Base-by-base conservation (phyloP, 2,888 invertebrate genomes). In the Troides oblongomaculatus region DNA sequence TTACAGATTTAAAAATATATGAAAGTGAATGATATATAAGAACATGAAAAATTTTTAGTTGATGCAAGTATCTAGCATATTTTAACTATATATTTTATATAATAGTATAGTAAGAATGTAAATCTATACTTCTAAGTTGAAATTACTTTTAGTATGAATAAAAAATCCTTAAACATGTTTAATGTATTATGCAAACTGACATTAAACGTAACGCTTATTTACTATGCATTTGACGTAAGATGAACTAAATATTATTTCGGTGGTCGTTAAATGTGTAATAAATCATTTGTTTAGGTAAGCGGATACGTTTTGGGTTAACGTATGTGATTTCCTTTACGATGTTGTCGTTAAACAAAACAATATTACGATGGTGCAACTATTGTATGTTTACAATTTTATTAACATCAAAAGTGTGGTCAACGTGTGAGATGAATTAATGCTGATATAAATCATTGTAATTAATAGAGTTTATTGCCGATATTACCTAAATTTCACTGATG, bases 181-280 rank as follows among this genome's bases (percentile, higher is more conserved):
- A 53, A 53, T n/a, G 6, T 18, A 6, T 3, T n/a, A 53, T 1
- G 53, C n/a, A n/a, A 53, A 53, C 53, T 53, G 1, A n/a, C 7
- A n/a, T 18, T 53, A n/a, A n/a, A 53, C 53, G 6, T n/a, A 4
- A 53, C 6, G 6, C 30, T 2, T 53, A 53, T 53, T 53, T 4
- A 46, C 10, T 58, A 58, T 39, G 57, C 58, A 17, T 63, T n/a
- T 63, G 63, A 63, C 63, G 53, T 63, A 36, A 39, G 62, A 46
- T 58, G 14, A 18, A 62, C 62, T 43, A 25, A 25, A 50, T 18
- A 53, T 63, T 63, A 63, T 63, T 63, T 63, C 50, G 63, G 63
- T 53, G 30, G 53, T 56, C 63, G 30, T 63, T 63, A 56, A 14
- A 23, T 23, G 56, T 56, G 18, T 21, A 56, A 8, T 56, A 58